Evolutionary conservation across 1,140 invertebrate species (phyloP), one percentile per base, ranked within the genome.

Genomic region (Eriocheir sinensis): DNA sequence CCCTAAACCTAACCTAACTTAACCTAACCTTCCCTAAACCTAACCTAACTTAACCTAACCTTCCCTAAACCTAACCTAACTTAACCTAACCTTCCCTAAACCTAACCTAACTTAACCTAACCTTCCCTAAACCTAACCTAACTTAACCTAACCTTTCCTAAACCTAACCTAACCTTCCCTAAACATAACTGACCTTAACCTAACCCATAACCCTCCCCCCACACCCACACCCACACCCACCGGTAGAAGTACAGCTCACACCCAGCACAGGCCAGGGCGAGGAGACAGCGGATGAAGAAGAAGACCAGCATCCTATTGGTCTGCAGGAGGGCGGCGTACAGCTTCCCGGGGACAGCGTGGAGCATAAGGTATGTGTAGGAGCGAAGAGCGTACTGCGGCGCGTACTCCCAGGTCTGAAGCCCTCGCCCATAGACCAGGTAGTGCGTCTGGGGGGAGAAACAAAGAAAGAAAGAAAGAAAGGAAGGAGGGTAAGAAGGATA

Each of bases 381-480:
- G 89, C 99, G 97, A 81, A 99, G 97, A 0, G 99, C 99, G 97
- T 98, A 99, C 94, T 97, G 97, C 30, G 99, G 99, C 96, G 99
- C 99, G 96, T 99, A 99, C 97, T 99, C 99, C 99, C 99, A 99
- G 86, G 99, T 99, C 97, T 99, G 99, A 96, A 99, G 98, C 12
- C 99, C 99, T 96, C 97, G 98, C 27, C 98, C 98, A 96, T 98
- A 99, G 34, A 99, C 96, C 85, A 99, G 96, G 96, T 97, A 98
- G 96, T 99, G 98, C 96, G 97, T 97, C 98, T 96, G 88, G 0
- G 30, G 36, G 34, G 36, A 30, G 30, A 44, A 38, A 72, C 4
- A 12, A 32, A 30, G 79, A n/a, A n/a, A n/a, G n/a, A n/a, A n/a
- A n/a, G n/a, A n/a, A n/a, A n/a, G n/a, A n/a, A n/a, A n/a, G n/a